phyloP scores from a whole-genome alignment of 2,888 invertebrate species.

The Drosophila tanythrix region DNA sequence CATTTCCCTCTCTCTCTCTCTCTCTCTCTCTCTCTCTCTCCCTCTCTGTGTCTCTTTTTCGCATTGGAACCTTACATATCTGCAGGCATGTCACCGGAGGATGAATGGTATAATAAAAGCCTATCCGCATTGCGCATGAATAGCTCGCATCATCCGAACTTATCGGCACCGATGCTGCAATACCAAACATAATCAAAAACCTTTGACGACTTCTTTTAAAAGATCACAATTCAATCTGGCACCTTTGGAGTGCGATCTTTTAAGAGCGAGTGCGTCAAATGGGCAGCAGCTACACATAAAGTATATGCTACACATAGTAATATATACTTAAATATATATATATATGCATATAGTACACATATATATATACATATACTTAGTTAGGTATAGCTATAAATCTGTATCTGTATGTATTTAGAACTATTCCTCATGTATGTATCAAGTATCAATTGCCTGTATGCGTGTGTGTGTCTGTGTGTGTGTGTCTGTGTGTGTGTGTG shows the following conservation, averaged over 20 bases:
- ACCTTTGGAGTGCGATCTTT: conserved; percentile 50
- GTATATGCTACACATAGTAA: conserved; percentile 7
- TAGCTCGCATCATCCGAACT: conserved; percentile 96
- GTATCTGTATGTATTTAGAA: conserved; percentile 52
- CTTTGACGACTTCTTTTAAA: conserved; percentile 85
- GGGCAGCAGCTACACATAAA: conserved; percentile 30
- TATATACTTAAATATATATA: conserved; percentile 13
- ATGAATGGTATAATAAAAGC: conserved; percentile 99
- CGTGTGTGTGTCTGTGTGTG: conserved; percentile 1
- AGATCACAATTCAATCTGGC: conserved; percentile 62
- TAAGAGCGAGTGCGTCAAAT: conserved; percentile 70
- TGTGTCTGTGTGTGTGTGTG: conserved; percentile 5
- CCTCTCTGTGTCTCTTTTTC: not conserved
- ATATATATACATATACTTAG: conserved; percentile 15
- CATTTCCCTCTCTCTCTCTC: not conserved
- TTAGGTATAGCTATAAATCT: conserved; percentile 37
- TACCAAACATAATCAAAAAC: conserved; percentile 96
- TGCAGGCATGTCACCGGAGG: conserved; percentile 95
- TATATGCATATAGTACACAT: conserved; percentile 5
- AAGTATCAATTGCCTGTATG: conserved; percentile 28
- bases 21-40: not conserved
- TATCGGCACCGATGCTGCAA: conserved; percentile 97
- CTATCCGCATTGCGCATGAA: conserved; percentile 98
- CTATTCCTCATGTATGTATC: conserved; percentile 36
- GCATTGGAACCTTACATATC: not conserved